phyloP scores from a whole-genome alignment of 2,888 invertebrate genomes.

The Dermolepida albohirtum region DNA sequence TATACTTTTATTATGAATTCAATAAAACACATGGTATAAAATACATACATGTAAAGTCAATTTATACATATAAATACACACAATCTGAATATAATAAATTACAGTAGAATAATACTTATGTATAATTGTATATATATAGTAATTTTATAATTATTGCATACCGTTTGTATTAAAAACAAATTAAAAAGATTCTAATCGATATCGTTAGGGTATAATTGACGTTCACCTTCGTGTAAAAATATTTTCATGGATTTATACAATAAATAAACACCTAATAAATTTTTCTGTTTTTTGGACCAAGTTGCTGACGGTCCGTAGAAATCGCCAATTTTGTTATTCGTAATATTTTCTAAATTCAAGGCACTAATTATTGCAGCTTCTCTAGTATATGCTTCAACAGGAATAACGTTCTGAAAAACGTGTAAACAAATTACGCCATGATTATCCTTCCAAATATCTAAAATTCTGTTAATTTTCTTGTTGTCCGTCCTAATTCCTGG shows the following conservation, averaged over 20 bases:
- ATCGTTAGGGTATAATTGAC: slow-evolving; percentile 85
- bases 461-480: slow-evolving; percentile 81
- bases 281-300: slow-evolving; percentile 78
- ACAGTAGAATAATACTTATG: too few species aligned
- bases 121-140: too few species aligned
- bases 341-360: slow-evolving; percentile 79
- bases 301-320: slow-evolving; percentile 83
- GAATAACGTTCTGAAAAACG: slow-evolving; percentile 89
- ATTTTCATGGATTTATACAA: slow-evolving; percentile 86
- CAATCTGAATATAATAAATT: too few species aligned
- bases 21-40: too few species aligned
- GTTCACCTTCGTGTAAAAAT: slow-evolving; percentile 88
- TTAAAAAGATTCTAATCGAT: slow-evolving; percentile 61
- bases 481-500: slow-evolving; percentile 64
- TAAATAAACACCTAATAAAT: slow-evolving; percentile 81
- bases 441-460: slow-evolving; percentile 87
- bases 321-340: slow-evolving; percentile 83
- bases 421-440: slow-evolving; percentile 91
- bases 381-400: slow-evolving; percentile 92
- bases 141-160: too few species aligned
- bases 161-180: too few species aligned
- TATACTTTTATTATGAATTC: too few species aligned
- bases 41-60: too few species aligned
- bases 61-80: too few species aligned
- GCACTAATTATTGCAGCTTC: slow-evolving; percentile 97